Percentiles rank a stretch among this genome's conserved stretches.
Conservation (phyloP, 1,140 invertebrate species). For the Pseudobourletiella spinata region DNA sequence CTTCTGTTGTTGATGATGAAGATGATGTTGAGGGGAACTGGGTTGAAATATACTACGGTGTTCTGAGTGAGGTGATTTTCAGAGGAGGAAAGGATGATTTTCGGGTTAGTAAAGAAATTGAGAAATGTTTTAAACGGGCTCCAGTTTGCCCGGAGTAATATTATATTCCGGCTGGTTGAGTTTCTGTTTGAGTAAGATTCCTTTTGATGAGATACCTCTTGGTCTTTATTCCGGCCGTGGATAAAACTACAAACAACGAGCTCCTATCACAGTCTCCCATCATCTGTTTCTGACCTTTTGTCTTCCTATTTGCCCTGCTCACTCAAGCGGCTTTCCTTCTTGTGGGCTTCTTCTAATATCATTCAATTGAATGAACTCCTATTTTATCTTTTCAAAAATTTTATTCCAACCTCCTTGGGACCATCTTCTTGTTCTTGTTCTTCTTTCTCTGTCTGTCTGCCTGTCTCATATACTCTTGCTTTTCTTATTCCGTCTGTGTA, state of each 20-base stretch:
- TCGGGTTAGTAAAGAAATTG: constrained; percentile 21
- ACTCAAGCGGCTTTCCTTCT: constrained; percentile 24
- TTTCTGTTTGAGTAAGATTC: constrained; percentile 31
- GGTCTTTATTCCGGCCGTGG: constrained; percentile 19
- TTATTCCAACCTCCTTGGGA: constrained; percentile 8
- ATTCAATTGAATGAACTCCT: constrained; percentile 24
- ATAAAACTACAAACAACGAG: constrained; percentile 4
- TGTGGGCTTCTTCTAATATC: constrained; percentile 23
- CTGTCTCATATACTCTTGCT: too few species aligned
- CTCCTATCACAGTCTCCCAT: constrained; percentile 25
- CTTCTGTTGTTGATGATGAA: not conserved
- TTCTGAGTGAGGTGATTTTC: not conserved
- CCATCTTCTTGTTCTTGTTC: not conserved
- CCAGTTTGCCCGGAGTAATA: constrained; percentile 26
- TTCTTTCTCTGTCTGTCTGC: not conserved
- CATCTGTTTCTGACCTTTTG: constrained; percentile 21
- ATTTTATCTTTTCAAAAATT: constrained; percentile 25
- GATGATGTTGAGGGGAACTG: not conserved
- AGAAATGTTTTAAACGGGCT: constrained; percentile 23
- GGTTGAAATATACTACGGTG: not conserved
- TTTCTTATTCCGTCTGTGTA: too few species aligned
- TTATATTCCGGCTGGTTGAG: constrained; percentile 30
- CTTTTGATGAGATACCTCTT: constrained; percentile 28
- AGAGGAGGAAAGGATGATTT: constrained; percentile 17
- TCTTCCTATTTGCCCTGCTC: constrained; percentile 24